Evolutionary conservation across 1,140 invertebrate species (phyloP).

Genomic region (Eueides isabella): DNA sequence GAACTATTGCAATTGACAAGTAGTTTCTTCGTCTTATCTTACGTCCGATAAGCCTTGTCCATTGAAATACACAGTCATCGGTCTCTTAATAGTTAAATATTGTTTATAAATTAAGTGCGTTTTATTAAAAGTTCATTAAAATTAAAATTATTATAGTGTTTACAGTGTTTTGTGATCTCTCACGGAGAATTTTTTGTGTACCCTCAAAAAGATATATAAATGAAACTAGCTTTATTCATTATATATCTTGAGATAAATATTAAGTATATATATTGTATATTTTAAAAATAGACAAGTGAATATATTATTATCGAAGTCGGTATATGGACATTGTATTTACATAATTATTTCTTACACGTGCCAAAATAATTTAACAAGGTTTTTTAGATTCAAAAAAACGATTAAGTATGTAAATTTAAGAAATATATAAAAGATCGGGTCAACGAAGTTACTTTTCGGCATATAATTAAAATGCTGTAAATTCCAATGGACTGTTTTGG

Average conservation of each 20-base stretch:
- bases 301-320: neutral
- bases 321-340: neutral
- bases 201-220: neutral
- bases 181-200: neutral
- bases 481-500: neutral
- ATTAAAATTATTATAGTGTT: neutral
- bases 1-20: neutral
- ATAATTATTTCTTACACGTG: neutral
- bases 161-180: neutral
- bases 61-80: conserved; percentile 60
- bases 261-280: too few species aligned
- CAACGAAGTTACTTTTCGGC: neutral
- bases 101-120: conserved; percentile 11
- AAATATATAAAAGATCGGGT: neutral
- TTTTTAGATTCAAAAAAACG: neutral
- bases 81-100: conserved; percentile 47
- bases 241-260: too few species aligned
- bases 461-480: neutral
- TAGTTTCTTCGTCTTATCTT: conserved; percentile 53
- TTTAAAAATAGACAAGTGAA: neutral
- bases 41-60: conserved; percentile 64
- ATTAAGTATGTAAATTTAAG: neutral
- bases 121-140: neutral
- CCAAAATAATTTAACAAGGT: neutral
- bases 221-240: neutral